These are phyloP conservation scores for Anodontia alba DNA, from an alignment of 2,888 invertebrate genomes.

Conservation along the genomic window DNA sequence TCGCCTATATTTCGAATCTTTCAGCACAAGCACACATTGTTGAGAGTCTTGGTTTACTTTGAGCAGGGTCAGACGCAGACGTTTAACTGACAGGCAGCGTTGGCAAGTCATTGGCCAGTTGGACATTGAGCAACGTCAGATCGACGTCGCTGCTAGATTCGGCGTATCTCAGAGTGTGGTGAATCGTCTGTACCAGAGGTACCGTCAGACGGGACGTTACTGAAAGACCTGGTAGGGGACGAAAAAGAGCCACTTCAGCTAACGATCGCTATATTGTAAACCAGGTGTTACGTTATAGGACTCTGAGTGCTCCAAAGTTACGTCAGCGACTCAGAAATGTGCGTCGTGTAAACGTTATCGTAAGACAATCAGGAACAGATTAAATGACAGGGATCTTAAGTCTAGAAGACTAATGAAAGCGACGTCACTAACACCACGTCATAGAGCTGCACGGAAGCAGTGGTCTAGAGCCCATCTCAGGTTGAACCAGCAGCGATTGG, in stretches of 20 bases:
- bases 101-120: conserved; percentile 9
- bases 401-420: conserved; percentile 7
- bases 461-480: conserved; percentile 14
- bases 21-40: not conserved
- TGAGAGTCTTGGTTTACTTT: not conserved
- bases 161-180: conserved; percentile 17
- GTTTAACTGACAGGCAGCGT: conserved; percentile 18
- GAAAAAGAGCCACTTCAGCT: not conserved
- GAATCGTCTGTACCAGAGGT: conserved; percentile 11
- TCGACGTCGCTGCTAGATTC: conserved; percentile 10
- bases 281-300: not conserved
- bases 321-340: not conserved
- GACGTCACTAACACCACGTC: conserved; percentile 10
- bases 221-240: conserved; percentile 4
- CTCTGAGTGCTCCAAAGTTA: conserved; percentile 7
- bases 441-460: conserved; percentile 13
- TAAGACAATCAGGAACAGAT: not conserved
- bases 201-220: conserved; percentile 7
- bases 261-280: not conserved
- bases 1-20: not conserved
- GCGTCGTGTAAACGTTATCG: not conserved
- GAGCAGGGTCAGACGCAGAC: conserved; percentile 6
- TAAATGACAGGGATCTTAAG: not conserved
- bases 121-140: conserved; percentile 7
- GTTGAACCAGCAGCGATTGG: conserved; percentile 28